These are phyloP conservation scores for Eriocheir sinensis DNA, from an alignment of 1,140 invertebrate species.

Conservation along the genomic window DNA sequence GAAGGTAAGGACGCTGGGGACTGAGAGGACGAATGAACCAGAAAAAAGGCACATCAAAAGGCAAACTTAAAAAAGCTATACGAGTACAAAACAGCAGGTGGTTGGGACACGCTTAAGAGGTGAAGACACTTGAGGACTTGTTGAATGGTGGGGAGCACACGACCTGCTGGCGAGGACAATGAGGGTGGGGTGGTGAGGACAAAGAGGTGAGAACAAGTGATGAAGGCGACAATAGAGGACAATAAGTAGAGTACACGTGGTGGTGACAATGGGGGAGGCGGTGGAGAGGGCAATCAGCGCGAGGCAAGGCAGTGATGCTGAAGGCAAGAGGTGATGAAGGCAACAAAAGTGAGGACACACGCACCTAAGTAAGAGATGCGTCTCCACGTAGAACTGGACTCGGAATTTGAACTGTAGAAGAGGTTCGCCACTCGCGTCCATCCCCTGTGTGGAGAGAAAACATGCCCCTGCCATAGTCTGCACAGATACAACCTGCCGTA, in stretches of 20 bases:
- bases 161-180: neutral
- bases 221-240: neutral
- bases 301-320: neutral
- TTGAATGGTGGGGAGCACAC: slow-evolving; percentile 83
- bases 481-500: too few relatives aligned
- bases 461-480: neutral
- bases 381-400: slow-evolving; percentile 97
- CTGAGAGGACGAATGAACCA: neutral
- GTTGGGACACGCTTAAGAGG: neutral
- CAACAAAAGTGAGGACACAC: neutral
- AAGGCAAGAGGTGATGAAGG: neutral
- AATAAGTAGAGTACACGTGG: neutral
- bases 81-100: neutral
- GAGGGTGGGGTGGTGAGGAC: neutral
- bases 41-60: neutral
- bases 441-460: slow-evolving; percentile 37
- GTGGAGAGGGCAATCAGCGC: too few relatives aligned
- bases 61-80: neutral
- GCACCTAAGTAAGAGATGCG: slow-evolving; percentile 83
- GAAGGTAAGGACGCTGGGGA: neutral
- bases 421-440: slow-evolving; percentile 87
- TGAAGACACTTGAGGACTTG: neutral
- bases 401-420: slow-evolving; percentile 94
- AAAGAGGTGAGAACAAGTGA: neutral
- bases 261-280: neutral